Percentiles rank a stretch among this genome's conserved stretches.
Evolutionary conservation across 2,888 invertebrate genomes (phyloP).

Genomic region (Balanococcus diminutus): DNA sequence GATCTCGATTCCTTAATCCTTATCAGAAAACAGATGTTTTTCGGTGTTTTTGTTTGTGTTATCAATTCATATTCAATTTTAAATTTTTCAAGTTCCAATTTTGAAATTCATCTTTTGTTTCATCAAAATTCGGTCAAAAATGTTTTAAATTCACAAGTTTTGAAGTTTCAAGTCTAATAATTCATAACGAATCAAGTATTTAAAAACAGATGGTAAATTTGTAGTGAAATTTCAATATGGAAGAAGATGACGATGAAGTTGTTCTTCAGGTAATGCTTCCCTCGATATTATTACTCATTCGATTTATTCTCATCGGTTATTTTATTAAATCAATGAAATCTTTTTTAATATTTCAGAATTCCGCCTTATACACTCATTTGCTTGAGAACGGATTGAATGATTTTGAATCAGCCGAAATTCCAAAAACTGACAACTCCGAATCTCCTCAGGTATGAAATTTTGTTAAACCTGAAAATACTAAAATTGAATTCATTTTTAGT

Average conservation of each 20-base stretch:
- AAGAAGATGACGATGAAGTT: constrained; percentile 35
- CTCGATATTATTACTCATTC: not conserved
- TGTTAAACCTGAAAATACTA: not conserved
- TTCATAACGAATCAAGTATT: no score
- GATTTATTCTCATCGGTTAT: no score
- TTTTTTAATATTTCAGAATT: constrained; percentile 37
- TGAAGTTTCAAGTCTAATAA: no score
- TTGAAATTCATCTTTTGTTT: no score
- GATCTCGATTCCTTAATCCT: no score
- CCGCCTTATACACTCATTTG: constrained; percentile 38
- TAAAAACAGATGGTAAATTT: no score
- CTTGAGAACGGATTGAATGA: constrained; percentile 44
- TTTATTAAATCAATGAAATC: not conserved
- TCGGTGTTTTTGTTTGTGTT: no score
- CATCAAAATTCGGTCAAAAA: no score
- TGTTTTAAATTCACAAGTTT: no score
- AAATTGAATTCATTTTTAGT: not conserved
- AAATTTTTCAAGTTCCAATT: no score
- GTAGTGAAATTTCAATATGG: not conserved
- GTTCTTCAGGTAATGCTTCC: constrained; percentile 12
- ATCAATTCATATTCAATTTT: no score
- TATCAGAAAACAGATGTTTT: no score
- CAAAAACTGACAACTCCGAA: not conserved
- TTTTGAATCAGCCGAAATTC: constrained; percentile 38
- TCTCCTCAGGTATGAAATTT: not conserved